Conservation (phyloP, 2,113 vertebrate genomes). For the Stegastes partitus region DNA sequence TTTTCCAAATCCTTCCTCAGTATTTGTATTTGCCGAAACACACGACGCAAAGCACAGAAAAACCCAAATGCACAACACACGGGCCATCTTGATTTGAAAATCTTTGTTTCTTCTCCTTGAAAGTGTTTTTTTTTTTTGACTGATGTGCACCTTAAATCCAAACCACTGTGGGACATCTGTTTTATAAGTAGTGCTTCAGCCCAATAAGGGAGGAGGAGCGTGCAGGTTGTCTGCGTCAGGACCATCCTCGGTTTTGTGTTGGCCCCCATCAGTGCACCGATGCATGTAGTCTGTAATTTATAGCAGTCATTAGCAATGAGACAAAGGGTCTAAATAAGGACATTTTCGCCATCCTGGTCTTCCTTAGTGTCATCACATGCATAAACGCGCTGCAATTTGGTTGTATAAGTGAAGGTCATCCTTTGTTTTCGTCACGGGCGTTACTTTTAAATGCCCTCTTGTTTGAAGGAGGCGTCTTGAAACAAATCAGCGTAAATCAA, state of each 20-base stretch:
- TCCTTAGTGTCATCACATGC: neutral
- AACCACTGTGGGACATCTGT: neutral
- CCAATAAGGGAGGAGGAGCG: slow-evolving; percentile 32
- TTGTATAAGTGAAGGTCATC: slow-evolving; percentile 31
- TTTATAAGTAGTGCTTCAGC: slow-evolving; percentile 52
- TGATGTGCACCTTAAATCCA: neutral
- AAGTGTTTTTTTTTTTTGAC: neutral
- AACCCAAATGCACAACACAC: slow-evolving; percentile 32
- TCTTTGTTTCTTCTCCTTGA: neutral
- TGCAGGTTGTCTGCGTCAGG: slow-evolving; percentile 27
- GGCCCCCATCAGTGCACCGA: slow-evolving; percentile 41
- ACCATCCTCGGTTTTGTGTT: slow-evolving; percentile 30
- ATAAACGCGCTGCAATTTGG: slow-evolving; percentile 15
- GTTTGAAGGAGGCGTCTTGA: slow-evolving; percentile 3
- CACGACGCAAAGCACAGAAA: slow-evolving; percentile 49
- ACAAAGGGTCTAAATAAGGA: slow-evolving; percentile 45
- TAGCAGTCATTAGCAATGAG: slow-evolving; percentile 49
- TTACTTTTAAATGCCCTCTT: slow-evolving; percentile 6
- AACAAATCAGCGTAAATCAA: slow-evolving; percentile 6
- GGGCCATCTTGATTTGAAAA: slow-evolving; percentile 41
- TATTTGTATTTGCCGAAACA: slow-evolving; percentile 3
- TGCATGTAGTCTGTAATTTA: slow-evolving; percentile 58
- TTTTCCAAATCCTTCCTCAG: neutral
- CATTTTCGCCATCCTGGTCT: slow-evolving; percentile 9
- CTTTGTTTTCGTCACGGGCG: slow-evolving; percentile 3